Base-by-base conservation (phyloP, 2,113 vertebrate species). In the Callorhinus ursinus region DNA sequence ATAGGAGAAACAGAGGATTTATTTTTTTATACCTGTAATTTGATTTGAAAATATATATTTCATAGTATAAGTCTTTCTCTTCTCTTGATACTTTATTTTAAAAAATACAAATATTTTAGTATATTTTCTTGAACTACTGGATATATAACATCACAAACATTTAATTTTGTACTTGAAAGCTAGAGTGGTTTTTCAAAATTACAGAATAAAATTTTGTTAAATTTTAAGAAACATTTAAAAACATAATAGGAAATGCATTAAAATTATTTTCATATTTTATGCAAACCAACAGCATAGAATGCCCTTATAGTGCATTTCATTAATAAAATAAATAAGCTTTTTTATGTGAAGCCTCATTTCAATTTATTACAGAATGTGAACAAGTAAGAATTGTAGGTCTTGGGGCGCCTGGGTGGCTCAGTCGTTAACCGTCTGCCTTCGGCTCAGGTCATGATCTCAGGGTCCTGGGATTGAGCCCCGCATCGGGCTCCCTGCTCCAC, bases 121-220 rank as follows among this genome's bases (percentile, higher is more conserved):
- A 33, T 67, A 53, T 88, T 83, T 93, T 94, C 67, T 92, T 88
- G 16, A 95, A 79, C 13, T 39, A 72, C 7, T 59, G 14, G 26
- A n/a, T 83, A 74, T 61, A 51, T 36, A 79, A 61, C 1, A 82
- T n/a, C n/a, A 86, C 26, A 97, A 77, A 86, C 12, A 89, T 91
- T 96, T 88, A 82, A 86, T 85, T 97, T 96, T 92, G 26, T 92
- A 57, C 24, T 53, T 94, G 9, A 92, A 96, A 74, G n/a, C 12
- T 76, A 4, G 9, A 93, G 19, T 80, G 21, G 9, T 61, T 85
- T 82, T 88, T 85, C 65, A 90, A 93, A 97, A 79, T 83, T 63
- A 83, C 15, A 88, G 8, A 88, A 80, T 80, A 84, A 92, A 89
- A 84, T 93, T 16, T 92, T 11, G 65, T 91, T 94, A 95, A 67